A percentile compares a stretch with the other conserved stretches of the same genome.
Conservation (phyloP, 1,140 invertebrate genomes). For the Drosophila obscura region DNA sequence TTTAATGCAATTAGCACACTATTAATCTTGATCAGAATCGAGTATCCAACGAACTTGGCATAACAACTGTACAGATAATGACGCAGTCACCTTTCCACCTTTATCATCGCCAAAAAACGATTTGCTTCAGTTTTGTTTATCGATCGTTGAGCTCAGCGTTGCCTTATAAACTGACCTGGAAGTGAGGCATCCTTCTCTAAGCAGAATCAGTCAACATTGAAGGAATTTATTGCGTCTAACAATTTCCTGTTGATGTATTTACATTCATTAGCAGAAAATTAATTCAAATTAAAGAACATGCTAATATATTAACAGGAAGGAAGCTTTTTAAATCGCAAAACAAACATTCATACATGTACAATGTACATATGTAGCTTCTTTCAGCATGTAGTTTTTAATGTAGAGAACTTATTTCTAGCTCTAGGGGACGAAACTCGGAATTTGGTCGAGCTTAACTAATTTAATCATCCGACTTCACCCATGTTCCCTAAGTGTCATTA, state of each 20-base stretch:
- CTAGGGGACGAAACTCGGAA: too few species aligned
- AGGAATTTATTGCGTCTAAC: too few species aligned
- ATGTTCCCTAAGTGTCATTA: slow-evolving; percentile 52
- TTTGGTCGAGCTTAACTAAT: slow-evolving; percentile 5
- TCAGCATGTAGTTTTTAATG: too few species aligned
- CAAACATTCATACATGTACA: too few species aligned
- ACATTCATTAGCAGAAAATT: too few species aligned
- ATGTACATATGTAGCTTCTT: too few species aligned
- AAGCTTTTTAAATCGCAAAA: too few species aligned
- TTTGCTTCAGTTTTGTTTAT: slow-evolving; percentile 41
- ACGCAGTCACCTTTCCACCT: slow-evolving; percentile 31
- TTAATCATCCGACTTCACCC: slow-evolving; percentile 37
- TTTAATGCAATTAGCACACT: slow-evolving; percentile 68
- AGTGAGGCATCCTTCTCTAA: slow-evolving; percentile 2
- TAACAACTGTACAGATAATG: slow-evolving; percentile 42
- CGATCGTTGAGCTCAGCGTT: slow-evolving; percentile 21
- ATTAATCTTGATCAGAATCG: slow-evolving; percentile 69
- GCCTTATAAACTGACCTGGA: neutral
- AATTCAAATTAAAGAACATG: too few species aligned
- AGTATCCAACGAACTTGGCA: slow-evolving; percentile 35
- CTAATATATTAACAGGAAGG: too few species aligned
- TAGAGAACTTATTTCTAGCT: too few species aligned
- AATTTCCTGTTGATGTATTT: too few species aligned
- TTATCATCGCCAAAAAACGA: slow-evolving; percentile 25
- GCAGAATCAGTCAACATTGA: slow-evolving; percentile 15